phyloP scores from a whole-genome alignment of 1,140 invertebrate species.

The Polyergus mexicanus region DNA sequence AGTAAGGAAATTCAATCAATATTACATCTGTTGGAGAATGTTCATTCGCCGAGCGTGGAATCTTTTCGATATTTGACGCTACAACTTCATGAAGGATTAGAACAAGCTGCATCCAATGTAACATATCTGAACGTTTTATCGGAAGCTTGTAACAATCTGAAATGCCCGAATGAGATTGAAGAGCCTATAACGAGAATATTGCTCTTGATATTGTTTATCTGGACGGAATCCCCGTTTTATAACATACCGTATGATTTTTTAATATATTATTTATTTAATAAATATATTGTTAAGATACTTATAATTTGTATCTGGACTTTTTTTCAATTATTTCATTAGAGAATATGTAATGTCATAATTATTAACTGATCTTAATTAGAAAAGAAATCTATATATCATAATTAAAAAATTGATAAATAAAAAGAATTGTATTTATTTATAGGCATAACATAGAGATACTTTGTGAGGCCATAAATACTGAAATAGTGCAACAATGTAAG shows the following conservation, averaged over 20 bases:
- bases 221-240: slow-evolving; percentile 93
- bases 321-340: not conserved
- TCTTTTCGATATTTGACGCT: slow-evolving; percentile 89
- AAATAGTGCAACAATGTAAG: slow-evolving; percentile 92
- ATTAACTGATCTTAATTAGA: not conserved
- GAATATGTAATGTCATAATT: not conserved
- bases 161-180: slow-evolving; percentile 88
- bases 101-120: slow-evolving; percentile 92
- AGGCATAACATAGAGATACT: slow-evolving; percentile 90
- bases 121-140: slow-evolving; percentile 92
- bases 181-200: slow-evolving; percentile 91
- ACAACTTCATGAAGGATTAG: slow-evolving; percentile 88
- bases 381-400: not conserved
- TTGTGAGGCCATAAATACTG: slow-evolving; percentile 93
- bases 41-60: slow-evolving; percentile 92
- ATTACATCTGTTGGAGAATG: slow-evolving; percentile 90
- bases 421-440: slow-evolving; percentile 41
- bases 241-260: slow-evolving; percentile 84
- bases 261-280: slow-evolving; percentile 1
- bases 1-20: slow-evolving; percentile 91
- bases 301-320: not conserved
- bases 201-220: slow-evolving; percentile 92
- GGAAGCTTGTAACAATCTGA: slow-evolving; percentile 89
- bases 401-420: not conserved
- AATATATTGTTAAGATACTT: not conserved